phyloP scores from a whole-genome alignment of 2,113 vertebrate species.

The Vimba vimba region DNA sequence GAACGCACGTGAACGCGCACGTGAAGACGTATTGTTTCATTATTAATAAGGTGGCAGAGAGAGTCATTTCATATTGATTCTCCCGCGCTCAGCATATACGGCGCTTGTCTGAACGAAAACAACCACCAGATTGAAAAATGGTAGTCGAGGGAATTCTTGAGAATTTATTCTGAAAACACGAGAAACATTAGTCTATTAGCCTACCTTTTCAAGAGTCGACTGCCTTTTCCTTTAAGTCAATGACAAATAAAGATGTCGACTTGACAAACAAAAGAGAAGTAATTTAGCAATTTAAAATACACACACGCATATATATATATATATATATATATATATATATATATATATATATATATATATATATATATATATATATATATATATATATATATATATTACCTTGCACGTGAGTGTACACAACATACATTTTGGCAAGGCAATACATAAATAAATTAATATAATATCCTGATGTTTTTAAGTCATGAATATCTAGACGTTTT shows the following conservation, averaged over 20 bases:
- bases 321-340: no score
- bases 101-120: conserved; percentile 18
- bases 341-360: no score
- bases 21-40: conserved; percentile 53
- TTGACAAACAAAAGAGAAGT: conserved; percentile 42
- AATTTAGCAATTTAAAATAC: not conserved
- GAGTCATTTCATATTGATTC: conserved; percentile 61
- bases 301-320: no score
- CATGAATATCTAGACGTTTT: not conserved
- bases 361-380: no score
- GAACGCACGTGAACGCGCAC: conserved; percentile 19
- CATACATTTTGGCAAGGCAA: no score
- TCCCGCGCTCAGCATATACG: not conserved
- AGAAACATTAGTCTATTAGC: not conserved
- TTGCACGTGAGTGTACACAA: no score
- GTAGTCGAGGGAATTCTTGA: not conserved
- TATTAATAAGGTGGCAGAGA: conserved; percentile 66
- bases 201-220: not conserved
- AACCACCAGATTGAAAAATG: conserved; percentile 27
- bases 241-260: conserved; percentile 1
- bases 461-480: not conserved
- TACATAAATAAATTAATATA: no score
- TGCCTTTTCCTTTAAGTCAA: not conserved
- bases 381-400: no score
- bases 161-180: not conserved